These are phyloP conservation scores for Leucania comma DNA, from an alignment of 2,888 invertebrate genomes.

Conservation along the genomic window DNA sequence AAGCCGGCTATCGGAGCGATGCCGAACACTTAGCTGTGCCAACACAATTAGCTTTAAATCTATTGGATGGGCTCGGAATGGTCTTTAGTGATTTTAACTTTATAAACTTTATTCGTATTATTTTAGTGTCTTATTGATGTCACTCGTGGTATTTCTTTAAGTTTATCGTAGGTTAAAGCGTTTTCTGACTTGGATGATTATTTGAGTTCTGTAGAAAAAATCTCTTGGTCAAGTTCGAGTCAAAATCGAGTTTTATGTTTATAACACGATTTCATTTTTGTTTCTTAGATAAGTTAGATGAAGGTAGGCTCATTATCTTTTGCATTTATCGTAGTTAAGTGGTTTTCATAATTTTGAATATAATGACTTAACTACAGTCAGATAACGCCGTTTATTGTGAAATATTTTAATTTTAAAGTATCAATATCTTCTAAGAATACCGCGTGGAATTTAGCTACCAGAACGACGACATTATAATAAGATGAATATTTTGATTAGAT, in stretches of 20 bases:
- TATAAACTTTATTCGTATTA: conserved; percentile 44
- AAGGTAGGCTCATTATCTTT: background rate
- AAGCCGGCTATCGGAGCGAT: conserved; percentile 75
- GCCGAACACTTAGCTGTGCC: conserved; percentile 68
- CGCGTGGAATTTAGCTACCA: conserved; percentile 46
- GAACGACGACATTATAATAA: conserved; percentile 29
- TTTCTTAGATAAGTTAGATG: too few relatives aligned
- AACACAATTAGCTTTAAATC: conserved; percentile 61
- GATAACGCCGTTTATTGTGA: conserved; percentile 2
- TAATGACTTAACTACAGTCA: background rate
- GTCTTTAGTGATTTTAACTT: conserved; percentile 55
- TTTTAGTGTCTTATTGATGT: conserved; percentile 35
- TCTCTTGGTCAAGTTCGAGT: too few relatives aligned
- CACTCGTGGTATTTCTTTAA: conserved; percentile 14
- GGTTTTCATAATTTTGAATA: background rate
- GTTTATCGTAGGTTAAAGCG: background rate
- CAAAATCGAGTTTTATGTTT: too few relatives aligned
- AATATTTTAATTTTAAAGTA: conserved; percentile 29
- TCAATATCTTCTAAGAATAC: conserved; percentile 34
- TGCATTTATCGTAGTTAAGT: background rate
- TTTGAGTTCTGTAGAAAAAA: background rate
- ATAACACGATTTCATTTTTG: too few relatives aligned
- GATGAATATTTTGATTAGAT: conserved; percentile 44
- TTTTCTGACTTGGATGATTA: background rate
- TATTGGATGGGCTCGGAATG: conserved; percentile 45